Base-by-base conservation (phyloP, 1,140 invertebrate genomes). In the Polypedilum vanderplanki region DNA sequence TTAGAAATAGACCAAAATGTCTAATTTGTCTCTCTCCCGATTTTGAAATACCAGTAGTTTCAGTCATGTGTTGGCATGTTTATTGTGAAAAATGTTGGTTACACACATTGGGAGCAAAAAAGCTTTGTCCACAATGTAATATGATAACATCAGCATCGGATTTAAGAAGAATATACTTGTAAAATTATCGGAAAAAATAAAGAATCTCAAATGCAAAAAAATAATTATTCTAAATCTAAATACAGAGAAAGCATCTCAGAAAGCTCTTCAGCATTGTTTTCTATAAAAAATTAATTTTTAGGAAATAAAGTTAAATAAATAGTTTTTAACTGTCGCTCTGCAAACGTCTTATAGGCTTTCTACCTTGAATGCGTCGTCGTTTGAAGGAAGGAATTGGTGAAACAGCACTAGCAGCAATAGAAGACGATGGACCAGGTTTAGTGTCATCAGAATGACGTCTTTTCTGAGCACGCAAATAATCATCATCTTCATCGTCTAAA, bases 81-180 rank as follows among this genome's bases (percentile, higher is more conserved):
- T 93, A 97, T 82, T 98, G 95, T 80, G 94, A 97, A 84, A 89
- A 91, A 74, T 98, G 96, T 81, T 98, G 96, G 96, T 84, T 97
- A 1, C 90, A 93, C 79, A 95, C 94, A 15, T 83, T 97, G 79
- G 91, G 93, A 40, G 91, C 92, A 0, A 96, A 96, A 85, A 97
- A 96, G 80, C 87, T 97, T 22, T 98, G 95, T 83, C 95, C 95
- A 0, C 95, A 97, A 80, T 97, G 95, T 83, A 97, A 96, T 85
- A 93, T 93, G 84, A 97, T 97, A 77, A 97, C 95, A 41, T 93
- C 93, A 3, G 89, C 94, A 18, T 86, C 90, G 76, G 93, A 97
- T 85, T 84, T 97, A 74, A 86, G 95, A 77, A 87, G 91, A 78
- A 95, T 97, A 81, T 97, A 94, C 83, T 90, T 97, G 87, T 97